Evolutionary conservation across 2,797 vertebrate genomes (phyloP), one percentile per base, ranked within the genome.

Genomic region (Vespertilio murinus): DNA sequence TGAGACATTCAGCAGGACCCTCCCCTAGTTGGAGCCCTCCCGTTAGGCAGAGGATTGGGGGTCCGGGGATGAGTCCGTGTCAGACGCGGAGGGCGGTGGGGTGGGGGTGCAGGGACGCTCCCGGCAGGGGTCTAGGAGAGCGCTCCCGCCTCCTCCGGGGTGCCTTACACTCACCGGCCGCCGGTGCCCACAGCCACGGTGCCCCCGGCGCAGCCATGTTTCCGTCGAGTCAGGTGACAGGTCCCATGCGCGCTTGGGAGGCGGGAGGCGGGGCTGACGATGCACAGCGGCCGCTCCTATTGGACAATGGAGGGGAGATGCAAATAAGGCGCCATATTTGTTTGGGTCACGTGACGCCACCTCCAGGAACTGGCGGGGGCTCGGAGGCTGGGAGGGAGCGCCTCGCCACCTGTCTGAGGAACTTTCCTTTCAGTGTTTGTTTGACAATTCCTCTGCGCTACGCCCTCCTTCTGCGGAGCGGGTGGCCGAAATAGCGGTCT

Each of bases 201-300:
- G 2, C 10, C 71, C 22, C 54, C 80, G 73, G 70, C 33, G 75
- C 90, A 93, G 98, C 98, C 98, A 98, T 98, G 83, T 98, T 98
- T 97, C 91, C 80, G 0, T 16, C 12, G 30, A 35, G 95, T 98
- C 98, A 98, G 96, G 97, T 98, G 97, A 98, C 74, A 84, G 28
- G 40, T 42, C 52, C n/a, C 87, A 22, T 79, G 30, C 38, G 6
- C 56, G 56, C 69, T 13, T 14, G 45, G 59, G 0, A 25, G 22
- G 20, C 25, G 4, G 11, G 56, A 16, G n/a, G 78, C 5, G 28
- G 90, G 10, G 54, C 17, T 33, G 83, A 73, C 83, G 33, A 71
- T 16, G 2, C 70, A 91, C 42, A 89, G 1, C 7, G 0, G 59
- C 13, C 0, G 18, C 78, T 64, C 88, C 84, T 74, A 98, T 97